Conservation (phyloP, 2,797 vertebrate genomes). For the Spea hammondii region DNA sequence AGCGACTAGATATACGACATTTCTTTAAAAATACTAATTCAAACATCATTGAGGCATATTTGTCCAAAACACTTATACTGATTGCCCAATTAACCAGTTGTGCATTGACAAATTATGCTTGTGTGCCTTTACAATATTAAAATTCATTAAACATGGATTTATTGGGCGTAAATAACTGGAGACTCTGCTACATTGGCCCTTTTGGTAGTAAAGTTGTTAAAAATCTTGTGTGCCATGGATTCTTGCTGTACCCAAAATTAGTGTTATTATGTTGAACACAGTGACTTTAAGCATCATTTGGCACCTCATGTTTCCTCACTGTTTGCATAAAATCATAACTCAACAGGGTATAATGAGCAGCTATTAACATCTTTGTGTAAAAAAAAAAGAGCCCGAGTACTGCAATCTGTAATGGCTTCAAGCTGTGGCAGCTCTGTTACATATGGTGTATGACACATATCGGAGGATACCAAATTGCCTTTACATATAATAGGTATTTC, state of each 20-base stretch:
- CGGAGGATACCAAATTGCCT: background rate
- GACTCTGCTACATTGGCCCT: background rate
- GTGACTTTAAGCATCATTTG: background rate
- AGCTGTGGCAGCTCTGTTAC: slow-evolving; percentile 9
- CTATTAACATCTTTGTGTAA: slow-evolving; percentile 28
- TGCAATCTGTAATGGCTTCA: slow-evolving; percentile 18
- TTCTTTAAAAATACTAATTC: too few species aligned
- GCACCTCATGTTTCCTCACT: slow-evolving; percentile 6
- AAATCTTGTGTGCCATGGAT: background rate
- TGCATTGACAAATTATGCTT: too few species aligned
- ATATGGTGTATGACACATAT: background rate
- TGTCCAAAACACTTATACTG: too few species aligned
- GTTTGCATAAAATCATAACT: slow-evolving; percentile 28
- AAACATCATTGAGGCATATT: too few species aligned
- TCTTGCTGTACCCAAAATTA: background rate
- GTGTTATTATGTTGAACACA: background rate
- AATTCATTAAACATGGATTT: too few species aligned
- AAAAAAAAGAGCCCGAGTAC: background rate
- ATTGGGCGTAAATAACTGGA: too few species aligned
- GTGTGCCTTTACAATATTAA: too few species aligned
- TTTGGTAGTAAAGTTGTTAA: background rate
- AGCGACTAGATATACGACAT: too few species aligned
- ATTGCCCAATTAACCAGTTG: too few species aligned
- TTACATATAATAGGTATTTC: background rate
- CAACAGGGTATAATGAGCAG: slow-evolving; percentile 30